These are phyloP conservation scores for Bemisia tabaci DNA, from an alignment of 1,140 invertebrate species.

Conservation along the genomic window DNA sequence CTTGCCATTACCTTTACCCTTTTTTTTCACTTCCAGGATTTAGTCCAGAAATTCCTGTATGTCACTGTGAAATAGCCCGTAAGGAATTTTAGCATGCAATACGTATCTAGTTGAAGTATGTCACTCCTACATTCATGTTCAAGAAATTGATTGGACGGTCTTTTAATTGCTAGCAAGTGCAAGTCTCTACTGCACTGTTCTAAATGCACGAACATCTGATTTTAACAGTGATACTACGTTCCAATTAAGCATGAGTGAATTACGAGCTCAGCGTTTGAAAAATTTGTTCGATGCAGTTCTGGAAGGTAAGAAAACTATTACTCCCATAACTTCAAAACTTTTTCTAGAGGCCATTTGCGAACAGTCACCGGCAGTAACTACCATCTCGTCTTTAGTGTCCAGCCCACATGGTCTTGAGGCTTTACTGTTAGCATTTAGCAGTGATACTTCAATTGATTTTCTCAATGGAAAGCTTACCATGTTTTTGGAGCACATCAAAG, in stretches of 20 bases:
- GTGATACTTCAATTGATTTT: neutral
- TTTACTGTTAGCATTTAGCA: neutral
- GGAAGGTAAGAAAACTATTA: neutral
- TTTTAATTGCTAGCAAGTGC: no score
- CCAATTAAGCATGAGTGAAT: neutral
- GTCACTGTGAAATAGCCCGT: no score
- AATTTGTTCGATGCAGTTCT: neutral
- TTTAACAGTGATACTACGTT: no score
- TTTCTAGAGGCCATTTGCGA: neutral
- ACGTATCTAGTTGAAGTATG: no score
- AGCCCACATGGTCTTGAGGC: neutral
- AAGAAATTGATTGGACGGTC: no score
- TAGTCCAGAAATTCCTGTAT: no score
- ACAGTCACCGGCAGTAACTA: neutral
- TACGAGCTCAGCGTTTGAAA: neutral
- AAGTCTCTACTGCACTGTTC: no score
- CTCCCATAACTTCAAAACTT: neutral
- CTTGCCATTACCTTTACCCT: no score
- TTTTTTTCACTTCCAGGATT: no score
- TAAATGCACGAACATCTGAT: no score
- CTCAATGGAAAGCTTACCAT: neutral
- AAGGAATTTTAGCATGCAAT: no score
- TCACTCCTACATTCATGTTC: no score
- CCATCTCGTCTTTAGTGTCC: neutral
- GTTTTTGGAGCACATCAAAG: neutral